phyloP scores from a whole-genome alignment of 2,113 vertebrate species.

The Halcyon malimbica region DNA sequence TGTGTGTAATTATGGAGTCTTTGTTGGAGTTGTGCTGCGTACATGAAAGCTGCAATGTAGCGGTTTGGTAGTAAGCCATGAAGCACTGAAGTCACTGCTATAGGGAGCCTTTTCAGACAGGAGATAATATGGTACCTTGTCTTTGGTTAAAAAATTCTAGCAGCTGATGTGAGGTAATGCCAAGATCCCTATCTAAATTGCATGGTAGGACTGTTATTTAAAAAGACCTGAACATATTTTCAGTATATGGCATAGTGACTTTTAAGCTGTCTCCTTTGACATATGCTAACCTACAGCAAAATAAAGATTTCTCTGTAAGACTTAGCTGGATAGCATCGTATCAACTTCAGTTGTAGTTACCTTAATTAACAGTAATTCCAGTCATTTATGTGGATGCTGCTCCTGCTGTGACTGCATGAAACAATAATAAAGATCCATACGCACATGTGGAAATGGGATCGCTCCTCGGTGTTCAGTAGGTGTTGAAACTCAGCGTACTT shows the following conservation, averaged over 20 bases:
- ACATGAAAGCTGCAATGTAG: background rate
- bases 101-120: conserved; percentile 46
- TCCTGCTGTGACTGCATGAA: conserved; percentile 40
- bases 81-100: conserved; percentile 18
- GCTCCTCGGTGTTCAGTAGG: conserved; percentile 3
- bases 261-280: conserved; percentile 29
- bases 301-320: conserved; percentile 23
- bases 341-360: conserved; percentile 13
- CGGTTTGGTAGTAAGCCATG: conserved; percentile 13
- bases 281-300: conserved; percentile 26
- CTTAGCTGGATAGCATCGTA: background rate
- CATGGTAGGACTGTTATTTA: conserved; percentile 47
- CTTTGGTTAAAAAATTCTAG: conserved; percentile 61
- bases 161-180: conserved; percentile 34
- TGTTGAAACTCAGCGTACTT: conserved; percentile 40
- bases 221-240: conserved; percentile 49
- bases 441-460: conserved; percentile 36
- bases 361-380: conserved; percentile 53
- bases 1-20: background rate
- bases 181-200: conserved; percentile 37
- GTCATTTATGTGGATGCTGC: conserved; percentile 35
- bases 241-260: conserved; percentile 7
- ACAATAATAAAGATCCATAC: conserved; percentile 19
- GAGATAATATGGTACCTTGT: conserved; percentile 28
- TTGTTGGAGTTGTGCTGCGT: background rate